phyloP scores from a whole-genome alignment of 2,888 invertebrate genomes.

The Drosophila suboccidentalis region DNA sequence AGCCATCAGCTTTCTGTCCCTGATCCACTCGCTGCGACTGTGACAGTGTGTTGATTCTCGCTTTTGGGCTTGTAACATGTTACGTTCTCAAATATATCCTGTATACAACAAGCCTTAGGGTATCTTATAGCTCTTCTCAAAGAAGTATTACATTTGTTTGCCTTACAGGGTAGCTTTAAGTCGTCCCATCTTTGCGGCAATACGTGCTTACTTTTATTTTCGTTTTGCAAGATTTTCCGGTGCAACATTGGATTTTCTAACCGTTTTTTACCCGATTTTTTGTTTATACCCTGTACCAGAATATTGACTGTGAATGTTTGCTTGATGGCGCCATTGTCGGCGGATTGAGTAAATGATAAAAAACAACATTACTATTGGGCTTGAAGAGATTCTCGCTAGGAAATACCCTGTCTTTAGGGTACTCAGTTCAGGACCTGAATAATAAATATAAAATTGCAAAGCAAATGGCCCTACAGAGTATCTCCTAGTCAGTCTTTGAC shows the following conservation, averaged over 20 bases:
- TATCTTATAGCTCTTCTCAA: neutral
- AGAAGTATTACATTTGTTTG: neutral
- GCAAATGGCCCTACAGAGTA: conserved; percentile 7
- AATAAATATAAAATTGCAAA: too few relatives aligned
- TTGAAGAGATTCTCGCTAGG: neutral
- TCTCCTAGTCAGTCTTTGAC: neutral
- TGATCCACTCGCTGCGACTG: conserved; percentile 6
- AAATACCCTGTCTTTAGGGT: neutral
- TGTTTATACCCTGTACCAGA: conserved; percentile 5
- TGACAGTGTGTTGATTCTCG: conserved; percentile 61
- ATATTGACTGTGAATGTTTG: neutral
- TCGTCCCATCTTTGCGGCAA: neutral
- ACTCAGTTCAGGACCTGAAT: neutral
- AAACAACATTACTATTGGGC: neutral
- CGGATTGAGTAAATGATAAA: conserved; percentile 5
- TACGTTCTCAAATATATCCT: conserved; percentile 33
- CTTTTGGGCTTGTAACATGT: conserved; percentile 49
- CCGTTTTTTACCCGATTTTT: conserved; percentile 4
- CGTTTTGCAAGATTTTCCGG: conserved; percentile 38
- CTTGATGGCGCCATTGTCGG: neutral
- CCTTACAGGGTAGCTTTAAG: conserved; percentile 12
- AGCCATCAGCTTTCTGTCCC: conserved; percentile 34
- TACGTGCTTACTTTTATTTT: conserved; percentile 7
- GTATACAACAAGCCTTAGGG: rapidly evolving
- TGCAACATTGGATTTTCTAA: conserved; percentile 21